Evolutionary conservation across 1,140 invertebrate genomes (phyloP).

Genomic region (Euglossa dilemma): DNA sequence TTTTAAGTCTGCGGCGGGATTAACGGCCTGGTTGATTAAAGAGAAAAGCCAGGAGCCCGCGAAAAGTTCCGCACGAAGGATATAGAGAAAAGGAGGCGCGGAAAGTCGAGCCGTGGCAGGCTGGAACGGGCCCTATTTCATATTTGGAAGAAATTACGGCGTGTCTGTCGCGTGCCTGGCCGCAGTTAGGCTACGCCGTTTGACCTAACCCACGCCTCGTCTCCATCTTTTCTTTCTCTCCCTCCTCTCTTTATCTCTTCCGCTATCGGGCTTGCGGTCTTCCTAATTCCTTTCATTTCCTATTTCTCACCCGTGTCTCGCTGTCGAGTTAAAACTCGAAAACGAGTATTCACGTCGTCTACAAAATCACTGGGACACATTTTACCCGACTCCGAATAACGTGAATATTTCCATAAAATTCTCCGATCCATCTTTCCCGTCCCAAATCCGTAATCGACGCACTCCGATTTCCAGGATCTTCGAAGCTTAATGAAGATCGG

Average conservation of each 20-base stretch:
- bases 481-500: too few species aligned
- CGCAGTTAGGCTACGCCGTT: conserved; percentile 65
- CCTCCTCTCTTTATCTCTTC: conserved; percentile 35
- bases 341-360: background rate
- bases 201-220: conserved; percentile 57
- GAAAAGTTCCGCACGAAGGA: conserved; percentile 37
- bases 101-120: conserved; percentile 50
- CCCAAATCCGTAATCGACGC: too few species aligned
- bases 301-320: background rate
- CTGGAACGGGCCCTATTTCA: conserved; percentile 48
- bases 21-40: conserved; percentile 52
- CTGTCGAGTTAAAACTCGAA: background rate
- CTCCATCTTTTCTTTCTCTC: conserved; percentile 34
- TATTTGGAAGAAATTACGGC: conserved; percentile 70
- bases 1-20: conserved; percentile 56
- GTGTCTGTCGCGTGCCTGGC: conserved; percentile 69
- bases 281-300: background rate
- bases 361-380: too few species aligned
- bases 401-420: too few species aligned
- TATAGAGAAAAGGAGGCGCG: conserved; percentile 59
- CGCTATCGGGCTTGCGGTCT: background rate
- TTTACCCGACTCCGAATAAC: too few species aligned
- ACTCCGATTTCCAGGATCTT: too few species aligned
- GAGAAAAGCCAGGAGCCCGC: conserved; percentile 20
- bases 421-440: too few species aligned